Conservation (phyloP, 2,797 vertebrate genomes). For the Tarsius wallacei region DNA sequence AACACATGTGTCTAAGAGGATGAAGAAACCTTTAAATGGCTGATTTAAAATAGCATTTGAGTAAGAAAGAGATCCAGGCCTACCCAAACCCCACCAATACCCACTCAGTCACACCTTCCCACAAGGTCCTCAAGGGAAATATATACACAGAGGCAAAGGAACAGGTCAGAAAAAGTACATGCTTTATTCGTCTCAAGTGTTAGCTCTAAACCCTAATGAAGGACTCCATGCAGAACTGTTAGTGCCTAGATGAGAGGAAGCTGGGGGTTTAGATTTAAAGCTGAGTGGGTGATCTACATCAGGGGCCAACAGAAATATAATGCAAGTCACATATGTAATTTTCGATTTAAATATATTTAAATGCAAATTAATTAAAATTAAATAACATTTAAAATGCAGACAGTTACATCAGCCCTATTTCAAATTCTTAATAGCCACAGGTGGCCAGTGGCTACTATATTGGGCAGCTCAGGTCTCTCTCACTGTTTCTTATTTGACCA, state of each 20-base stretch:
- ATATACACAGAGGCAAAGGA: neutral
- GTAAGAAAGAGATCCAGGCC: neutral
- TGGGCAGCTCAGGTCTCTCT: neutral
- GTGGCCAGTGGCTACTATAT: neutral
- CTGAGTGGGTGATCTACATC: neutral
- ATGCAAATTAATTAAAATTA: too few relatives aligned
- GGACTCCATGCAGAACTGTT: neutral
- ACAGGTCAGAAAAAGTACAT: neutral
- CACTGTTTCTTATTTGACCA: neutral
- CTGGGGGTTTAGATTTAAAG: neutral
- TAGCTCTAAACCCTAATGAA: neutral
- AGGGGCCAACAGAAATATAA: neutral
- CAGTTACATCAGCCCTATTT: too few relatives aligned
- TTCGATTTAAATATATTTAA: neutral
- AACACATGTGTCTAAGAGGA: neutral
- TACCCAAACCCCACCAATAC: neutral
- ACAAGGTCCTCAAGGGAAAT: neutral
- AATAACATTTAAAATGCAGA: too few relatives aligned
- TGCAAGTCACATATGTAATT: neutral
- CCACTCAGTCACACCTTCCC: neutral
- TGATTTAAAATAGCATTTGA: neutral
- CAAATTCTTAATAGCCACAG: neutral
- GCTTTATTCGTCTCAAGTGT: neutral
- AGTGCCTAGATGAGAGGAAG: neutral
- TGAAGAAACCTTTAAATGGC: neutral